Percentiles rank a stretch among this genome's conserved stretches.
Conservation (phyloP, 2,113 vertebrate genomes). For the human (Homo sapiens) region DNA sequence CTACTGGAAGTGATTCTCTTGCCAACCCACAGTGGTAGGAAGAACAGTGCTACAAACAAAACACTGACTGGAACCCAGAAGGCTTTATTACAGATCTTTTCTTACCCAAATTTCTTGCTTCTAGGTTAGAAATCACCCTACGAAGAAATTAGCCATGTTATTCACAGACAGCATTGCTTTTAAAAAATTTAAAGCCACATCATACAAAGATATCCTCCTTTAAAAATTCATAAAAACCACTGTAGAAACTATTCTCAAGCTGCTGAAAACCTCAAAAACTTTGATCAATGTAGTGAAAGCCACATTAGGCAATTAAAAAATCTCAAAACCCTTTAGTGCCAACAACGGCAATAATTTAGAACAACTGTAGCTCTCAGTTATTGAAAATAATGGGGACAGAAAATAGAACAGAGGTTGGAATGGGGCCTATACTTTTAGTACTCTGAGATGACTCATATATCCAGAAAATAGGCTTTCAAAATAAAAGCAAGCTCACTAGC, state of each 20-base stretch:
- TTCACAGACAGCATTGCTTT: conserved; percentile 30
- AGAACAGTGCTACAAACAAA: background rate
- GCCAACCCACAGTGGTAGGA: background rate
- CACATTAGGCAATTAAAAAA: conserved; percentile 46
- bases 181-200: background rate
- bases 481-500: conserved; percentile 26
- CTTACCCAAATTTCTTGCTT: conserved; percentile 90
- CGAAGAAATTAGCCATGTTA: conserved; percentile 63
- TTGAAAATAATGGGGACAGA: conserved; percentile 57
- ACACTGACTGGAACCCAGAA: background rate
- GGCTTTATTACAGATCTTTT: conserved; percentile 9
- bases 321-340: conserved; percentile 29
- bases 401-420: conserved; percentile 55
- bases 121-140: conserved; percentile 92
- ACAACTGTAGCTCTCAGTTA: conserved; percentile 49
- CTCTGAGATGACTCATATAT: conserved; percentile 37
- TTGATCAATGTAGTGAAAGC: conserved; percentile 46
- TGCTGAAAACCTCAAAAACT: conserved; percentile 56
- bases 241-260: conserved; percentile 38
- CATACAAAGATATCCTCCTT: background rate
- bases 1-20: background rate
- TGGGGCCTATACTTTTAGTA: background rate
- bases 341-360: conserved; percentile 39
- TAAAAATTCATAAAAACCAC: background rate
- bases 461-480: conserved; percentile 54